These are phyloP conservation scores for Psix sp. DNA, from an alignment of 1,140 invertebrate genomes.

Conservation along the genomic window DNA sequence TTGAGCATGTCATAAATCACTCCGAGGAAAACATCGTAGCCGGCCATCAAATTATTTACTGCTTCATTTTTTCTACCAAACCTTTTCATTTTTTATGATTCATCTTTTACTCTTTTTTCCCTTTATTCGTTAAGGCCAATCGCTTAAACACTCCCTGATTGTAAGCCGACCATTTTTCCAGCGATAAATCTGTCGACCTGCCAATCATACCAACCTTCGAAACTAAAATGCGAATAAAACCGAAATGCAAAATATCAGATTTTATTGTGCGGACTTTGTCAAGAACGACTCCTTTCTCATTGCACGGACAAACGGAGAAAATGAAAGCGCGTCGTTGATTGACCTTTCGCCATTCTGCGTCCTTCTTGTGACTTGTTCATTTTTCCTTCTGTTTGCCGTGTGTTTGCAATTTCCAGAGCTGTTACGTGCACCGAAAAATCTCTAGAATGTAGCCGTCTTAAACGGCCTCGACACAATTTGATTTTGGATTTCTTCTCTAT, in stretches of 20 bases:
- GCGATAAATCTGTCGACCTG: constrained; percentile 1
- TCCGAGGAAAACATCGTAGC: background rate
- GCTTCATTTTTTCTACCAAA: background rate
- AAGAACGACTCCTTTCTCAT: constrained; percentile 53
- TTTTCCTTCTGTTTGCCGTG: constrained; percentile 23
- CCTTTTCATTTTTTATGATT: background rate
- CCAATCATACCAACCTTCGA: constrained; percentile 1
- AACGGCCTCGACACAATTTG: background rate
- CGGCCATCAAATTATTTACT: background rate
- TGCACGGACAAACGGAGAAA: constrained; percentile 28
- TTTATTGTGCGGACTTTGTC: constrained; percentile 26
- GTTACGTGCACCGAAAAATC: constrained; percentile 5
- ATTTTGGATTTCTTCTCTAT: constrained; percentile 14
- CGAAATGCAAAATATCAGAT: constrained; percentile 36
- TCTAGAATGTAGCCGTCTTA: constrained; percentile 3
- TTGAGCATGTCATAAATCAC: background rate
- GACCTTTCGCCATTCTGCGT: constrained; percentile 39
- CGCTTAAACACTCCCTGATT: background rate
- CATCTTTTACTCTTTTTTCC: constrained; percentile 5
- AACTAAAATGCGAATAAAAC: constrained; percentile 18
- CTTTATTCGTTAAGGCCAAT: background rate
- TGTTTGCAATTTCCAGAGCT: constrained; percentile 21
- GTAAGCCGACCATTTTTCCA: constrained; percentile 1
- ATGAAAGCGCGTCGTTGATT: constrained; percentile 29
- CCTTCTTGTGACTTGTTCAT: constrained; percentile 17